Evolutionary conservation across 2,113 vertebrate species (phyloP).

Genomic region (Laticauda colubrina): DNA sequence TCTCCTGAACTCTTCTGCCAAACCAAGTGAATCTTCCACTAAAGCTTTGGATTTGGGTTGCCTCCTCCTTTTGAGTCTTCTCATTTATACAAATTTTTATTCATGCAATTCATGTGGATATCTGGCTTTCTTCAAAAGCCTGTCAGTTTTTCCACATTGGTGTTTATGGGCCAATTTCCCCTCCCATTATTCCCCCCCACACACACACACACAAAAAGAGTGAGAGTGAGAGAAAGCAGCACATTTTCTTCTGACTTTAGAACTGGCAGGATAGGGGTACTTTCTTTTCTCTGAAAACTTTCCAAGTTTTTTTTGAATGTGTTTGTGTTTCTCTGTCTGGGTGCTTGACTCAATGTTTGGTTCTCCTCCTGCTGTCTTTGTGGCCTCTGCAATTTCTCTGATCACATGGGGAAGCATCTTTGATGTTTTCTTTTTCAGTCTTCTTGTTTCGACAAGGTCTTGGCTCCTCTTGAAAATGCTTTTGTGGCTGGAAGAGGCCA

Average conservation of each 20-base stretch:
- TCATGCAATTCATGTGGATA: not conserved
- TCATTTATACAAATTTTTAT: slow-evolving; percentile 3
- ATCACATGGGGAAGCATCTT: not conserved
- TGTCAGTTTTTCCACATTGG: slow-evolving; percentile 15
- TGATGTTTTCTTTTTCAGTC: not conserved
- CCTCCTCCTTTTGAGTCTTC: not conserved
- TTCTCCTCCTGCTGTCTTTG: slow-evolving; percentile 4
- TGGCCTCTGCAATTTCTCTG: slow-evolving; percentile 7
- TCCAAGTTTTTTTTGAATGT: not conserved
- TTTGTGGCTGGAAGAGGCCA: not conserved
- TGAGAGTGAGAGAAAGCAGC: not conserved
- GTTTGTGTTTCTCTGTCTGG: slow-evolving; percentile 21
- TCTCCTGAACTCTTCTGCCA: not conserved
- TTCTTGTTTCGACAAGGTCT: not conserved
- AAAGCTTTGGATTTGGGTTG: slow-evolving; percentile 17
- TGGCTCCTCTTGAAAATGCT: slow-evolving; percentile 11
- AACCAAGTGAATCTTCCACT: not conserved
- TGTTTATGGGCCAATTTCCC: not conserved
- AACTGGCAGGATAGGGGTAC: accelerated
- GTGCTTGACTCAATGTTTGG: not conserved
- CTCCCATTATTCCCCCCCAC: not conserved
- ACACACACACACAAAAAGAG: not conserved
- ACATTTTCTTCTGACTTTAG: not conserved
- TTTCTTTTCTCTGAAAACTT: not conserved
- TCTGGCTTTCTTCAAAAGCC: slow-evolving; percentile 17